phyloP scores from a whole-genome alignment of 2,888 invertebrate genomes.

The Hemaris fuciformis region DNA sequence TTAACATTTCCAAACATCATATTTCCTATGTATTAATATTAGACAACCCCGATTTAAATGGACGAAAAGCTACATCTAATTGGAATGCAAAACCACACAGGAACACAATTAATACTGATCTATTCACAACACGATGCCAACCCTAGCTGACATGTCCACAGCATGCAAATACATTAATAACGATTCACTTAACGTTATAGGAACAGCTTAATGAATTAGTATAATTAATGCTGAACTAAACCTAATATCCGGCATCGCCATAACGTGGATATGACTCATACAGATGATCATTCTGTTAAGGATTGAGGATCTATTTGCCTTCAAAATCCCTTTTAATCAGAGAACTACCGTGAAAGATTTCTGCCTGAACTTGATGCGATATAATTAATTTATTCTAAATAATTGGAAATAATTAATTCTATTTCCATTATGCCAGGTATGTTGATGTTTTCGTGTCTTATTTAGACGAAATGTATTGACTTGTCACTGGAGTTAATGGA shows the following conservation, averaged over 20 bases:
- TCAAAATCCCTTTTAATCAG: background rate
- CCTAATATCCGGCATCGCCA: slow-evolving; percentile 21
- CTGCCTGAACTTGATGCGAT: too few relatives aligned
- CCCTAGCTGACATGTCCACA: slow-evolving; percentile 1
- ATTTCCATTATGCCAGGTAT: too few relatives aligned
- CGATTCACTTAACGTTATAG: slow-evolving; percentile 21
- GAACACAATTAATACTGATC: background rate
- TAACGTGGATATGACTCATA: background rate
- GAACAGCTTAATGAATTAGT: slow-evolving; percentile 14
- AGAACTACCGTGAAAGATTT: background rate
- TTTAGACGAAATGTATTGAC: too few relatives aligned
- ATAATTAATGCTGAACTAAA: slow-evolving; percentile 22
- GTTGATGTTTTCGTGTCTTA: too few relatives aligned
- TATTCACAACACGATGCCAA: background rate
- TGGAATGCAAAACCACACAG: background rate
- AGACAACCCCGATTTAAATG: background rate
- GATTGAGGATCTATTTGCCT: background rate
- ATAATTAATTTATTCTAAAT: too few relatives aligned
- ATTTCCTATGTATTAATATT: too few relatives aligned
- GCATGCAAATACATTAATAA: slow-evolving; percentile 26
- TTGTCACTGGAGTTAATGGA: too few relatives aligned
- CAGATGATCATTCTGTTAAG: background rate
- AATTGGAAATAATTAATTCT: too few relatives aligned
- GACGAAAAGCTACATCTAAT: background rate
- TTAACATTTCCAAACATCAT: too few relatives aligned